phyloP scores from a whole-genome alignment of 1,140 invertebrate species.

The Holcopasites calliopsidis region DNA sequence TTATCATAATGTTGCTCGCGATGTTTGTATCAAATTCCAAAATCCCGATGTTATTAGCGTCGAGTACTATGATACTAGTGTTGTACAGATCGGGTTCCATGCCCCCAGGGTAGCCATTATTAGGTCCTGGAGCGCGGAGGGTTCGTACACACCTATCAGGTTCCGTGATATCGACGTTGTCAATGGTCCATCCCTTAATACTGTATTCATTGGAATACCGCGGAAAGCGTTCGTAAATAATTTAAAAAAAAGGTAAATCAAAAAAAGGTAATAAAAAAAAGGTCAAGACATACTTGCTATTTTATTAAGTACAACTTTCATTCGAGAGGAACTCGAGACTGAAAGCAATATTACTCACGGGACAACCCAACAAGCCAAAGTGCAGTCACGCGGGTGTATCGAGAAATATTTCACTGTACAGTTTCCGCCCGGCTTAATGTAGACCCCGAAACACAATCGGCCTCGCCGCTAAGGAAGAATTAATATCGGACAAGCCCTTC shows the following conservation, averaged over 20 bases:
- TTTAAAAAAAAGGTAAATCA: too few species aligned
- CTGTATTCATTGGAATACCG: not conserved
- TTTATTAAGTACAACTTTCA: not conserved
- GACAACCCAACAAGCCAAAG: conserved; percentile 1
- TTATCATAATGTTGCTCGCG: too few species aligned
- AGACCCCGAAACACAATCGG: too few species aligned
- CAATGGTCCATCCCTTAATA: not conserved
- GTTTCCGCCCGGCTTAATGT: too few species aligned
- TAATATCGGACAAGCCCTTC: too few species aligned
- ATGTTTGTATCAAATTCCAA: not conserved
- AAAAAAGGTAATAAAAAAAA: too few species aligned
- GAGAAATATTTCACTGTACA: too few species aligned
- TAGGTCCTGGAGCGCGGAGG: not conserved
- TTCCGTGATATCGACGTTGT: not conserved
- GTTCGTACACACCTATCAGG: not conserved
- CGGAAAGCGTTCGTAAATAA: not conserved
- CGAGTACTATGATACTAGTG: conserved; percentile 1
- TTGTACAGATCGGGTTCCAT: conserved; percentile 4
- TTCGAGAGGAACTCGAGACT: not conserved
- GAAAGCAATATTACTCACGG: not conserved
- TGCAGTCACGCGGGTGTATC: not conserved
- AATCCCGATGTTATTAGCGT: not conserved
- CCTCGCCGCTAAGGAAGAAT: too few species aligned
- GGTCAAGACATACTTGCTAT: too few species aligned
- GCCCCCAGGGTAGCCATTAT: not conserved